A percentile compares a stretch with the other conserved stretches of the same genome.
These are phyloP conservation scores for Enteromius afrohamiltoni DNA, from an alignment of 2,797 vertebrate species.

Conservation along the genomic window DNA sequence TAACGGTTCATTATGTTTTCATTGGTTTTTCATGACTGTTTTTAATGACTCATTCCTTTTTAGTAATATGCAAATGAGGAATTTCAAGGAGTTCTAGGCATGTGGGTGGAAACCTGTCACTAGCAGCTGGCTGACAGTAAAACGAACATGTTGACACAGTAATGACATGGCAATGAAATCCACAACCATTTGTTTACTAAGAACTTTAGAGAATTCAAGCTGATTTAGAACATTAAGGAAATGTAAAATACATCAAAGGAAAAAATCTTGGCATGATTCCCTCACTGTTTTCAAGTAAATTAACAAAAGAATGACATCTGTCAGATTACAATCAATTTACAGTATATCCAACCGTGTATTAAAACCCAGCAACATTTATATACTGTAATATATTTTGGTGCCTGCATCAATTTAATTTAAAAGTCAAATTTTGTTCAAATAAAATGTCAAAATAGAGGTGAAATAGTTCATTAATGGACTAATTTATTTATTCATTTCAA, in stretches of 20 bases:
- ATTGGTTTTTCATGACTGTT: conserved; percentile 45
- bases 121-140: conserved; percentile 30
- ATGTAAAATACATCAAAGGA: neutral
- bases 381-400: neutral
- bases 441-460: neutral
- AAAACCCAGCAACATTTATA: neutral
- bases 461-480: neutral
- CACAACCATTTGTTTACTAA: conserved; percentile 17
- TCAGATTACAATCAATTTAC: neutral
- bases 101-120: conserved; percentile 35
- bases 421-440: neutral
- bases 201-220: conserved; percentile 3
- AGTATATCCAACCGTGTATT: neutral
- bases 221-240: neutral
- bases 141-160: conserved; percentile 27
- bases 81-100: conserved; percentile 13
- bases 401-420: neutral
- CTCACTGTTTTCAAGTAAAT: neutral
- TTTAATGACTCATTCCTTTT: conserved; percentile 38
- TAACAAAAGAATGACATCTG: neutral
- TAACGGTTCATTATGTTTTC: conserved; percentile 32
- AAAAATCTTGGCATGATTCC: neutral
- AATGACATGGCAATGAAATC: conserved; percentile 10
- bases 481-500: too few species aligned
- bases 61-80: conserved; percentile 41